Percentiles rank a stretch among this genome's conserved stretches.
Evolutionary conservation across 2,888 invertebrate species (phyloP).

Genomic region (Eupsilia transversa): DNA sequence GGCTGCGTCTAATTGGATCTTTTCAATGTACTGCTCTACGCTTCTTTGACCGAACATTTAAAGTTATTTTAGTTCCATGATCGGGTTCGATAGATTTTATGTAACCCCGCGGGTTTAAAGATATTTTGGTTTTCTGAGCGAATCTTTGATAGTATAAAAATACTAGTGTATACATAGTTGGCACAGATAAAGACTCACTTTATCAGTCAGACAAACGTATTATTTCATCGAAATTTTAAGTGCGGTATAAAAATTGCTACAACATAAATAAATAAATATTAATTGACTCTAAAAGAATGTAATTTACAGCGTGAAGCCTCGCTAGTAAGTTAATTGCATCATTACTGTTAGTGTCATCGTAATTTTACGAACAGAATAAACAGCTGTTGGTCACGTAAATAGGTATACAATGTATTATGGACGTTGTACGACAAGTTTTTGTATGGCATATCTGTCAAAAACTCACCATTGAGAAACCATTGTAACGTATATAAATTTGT

Average conservation of each 20-base stretch:
- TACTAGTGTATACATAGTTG: neutral
- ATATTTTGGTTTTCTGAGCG: neutral
- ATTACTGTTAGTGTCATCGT: neutral
- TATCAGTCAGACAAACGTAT: too few relatives aligned
- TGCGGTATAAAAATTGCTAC: neutral
- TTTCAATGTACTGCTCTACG: slow-evolving; percentile 30
- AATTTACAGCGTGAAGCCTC: neutral
- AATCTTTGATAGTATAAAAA: too few relatives aligned
- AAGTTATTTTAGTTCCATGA: slow-evolving; percentile 10
- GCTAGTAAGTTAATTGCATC: neutral
- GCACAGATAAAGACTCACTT: neutral
- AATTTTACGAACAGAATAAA: neutral
- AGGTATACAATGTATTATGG: neutral
- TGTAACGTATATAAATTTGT: too few relatives aligned
- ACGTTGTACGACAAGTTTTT: too few relatives aligned
- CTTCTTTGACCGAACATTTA: slow-evolving; percentile 31
- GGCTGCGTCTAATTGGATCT: slow-evolving; percentile 38
- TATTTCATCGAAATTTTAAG: neutral
- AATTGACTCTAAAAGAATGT: neutral
- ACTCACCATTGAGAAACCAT: too few relatives aligned
- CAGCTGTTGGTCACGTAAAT: neutral
- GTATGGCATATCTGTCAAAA: too few relatives aligned
- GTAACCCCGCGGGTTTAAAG: neutral
- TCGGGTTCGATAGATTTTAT: neutral
- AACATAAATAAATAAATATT: neutral